These are phyloP conservation scores for Ciona savignyi DNA, from an alignment of 23 tunicate species.

Conservation along the genomic window DNA sequence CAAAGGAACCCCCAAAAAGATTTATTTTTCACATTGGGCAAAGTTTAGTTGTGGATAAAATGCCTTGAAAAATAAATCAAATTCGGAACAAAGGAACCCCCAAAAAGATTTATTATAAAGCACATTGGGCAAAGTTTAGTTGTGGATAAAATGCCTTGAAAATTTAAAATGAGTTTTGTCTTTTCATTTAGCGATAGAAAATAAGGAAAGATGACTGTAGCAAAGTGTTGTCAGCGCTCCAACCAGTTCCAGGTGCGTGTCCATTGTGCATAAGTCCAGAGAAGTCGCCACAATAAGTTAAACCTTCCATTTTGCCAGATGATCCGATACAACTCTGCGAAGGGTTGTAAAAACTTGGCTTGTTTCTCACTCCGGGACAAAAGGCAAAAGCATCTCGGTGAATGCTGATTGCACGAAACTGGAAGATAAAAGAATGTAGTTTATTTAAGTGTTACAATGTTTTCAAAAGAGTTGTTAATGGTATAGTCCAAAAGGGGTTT, in stretches of 20 bases:
- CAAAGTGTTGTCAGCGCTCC: conserved; percentile 36
- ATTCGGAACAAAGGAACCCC: too few relatives aligned
- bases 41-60: too few relatives aligned
- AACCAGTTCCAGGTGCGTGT: conserved; percentile 13
- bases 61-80: too few relatives aligned
- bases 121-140: too few relatives aligned
- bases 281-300: conserved; percentile 61
- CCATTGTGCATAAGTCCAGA: conserved; percentile 32
- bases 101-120: too few relatives aligned
- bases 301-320: conserved; percentile 10
- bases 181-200: conserved; percentile 50
- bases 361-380: conserved; percentile 66
- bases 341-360: conserved; percentile 21
- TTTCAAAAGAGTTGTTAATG: background rate
- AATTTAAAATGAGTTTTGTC: too few relatives aligned
- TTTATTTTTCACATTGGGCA: too few relatives aligned
- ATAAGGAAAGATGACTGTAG: conserved; percentile 36
- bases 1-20: too few relatives aligned
- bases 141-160: too few relatives aligned
- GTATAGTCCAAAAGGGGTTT: background rate
- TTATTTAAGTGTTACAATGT: too few relatives aligned
- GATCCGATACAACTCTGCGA: conserved; percentile 62
- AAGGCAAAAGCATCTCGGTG: conserved; percentile 56
- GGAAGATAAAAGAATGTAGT: too few relatives aligned
- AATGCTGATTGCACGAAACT: conserved; percentile 55